Evolutionary conservation across 2,888 invertebrate genomes (phyloP).

Genomic region (Ormyrus thymus): DNA sequence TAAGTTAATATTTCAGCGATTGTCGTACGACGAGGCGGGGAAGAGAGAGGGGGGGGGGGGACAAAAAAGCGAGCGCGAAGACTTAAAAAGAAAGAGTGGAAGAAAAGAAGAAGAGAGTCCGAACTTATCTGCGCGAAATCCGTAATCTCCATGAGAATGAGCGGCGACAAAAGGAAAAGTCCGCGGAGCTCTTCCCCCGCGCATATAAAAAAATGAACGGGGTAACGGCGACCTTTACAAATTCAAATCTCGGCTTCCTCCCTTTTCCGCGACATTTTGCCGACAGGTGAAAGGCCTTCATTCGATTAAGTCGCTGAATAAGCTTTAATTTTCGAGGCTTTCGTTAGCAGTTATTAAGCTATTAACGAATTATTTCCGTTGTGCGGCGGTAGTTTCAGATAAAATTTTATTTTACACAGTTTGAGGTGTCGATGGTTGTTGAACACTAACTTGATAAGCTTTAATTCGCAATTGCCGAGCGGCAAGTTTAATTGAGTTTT

Average conservation of each 20-base stretch:
- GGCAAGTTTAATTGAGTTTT: no score
- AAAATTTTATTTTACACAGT: no score
- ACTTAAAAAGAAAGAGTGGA: not conserved
- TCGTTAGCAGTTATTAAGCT: no score
- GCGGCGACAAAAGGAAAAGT: conserved; percentile 12
- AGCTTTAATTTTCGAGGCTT: no score
- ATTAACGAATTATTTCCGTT: no score
- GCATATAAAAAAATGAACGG: conserved; percentile 8
- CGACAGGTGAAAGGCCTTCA: no score
- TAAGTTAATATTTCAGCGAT: conserved; percentile 25
- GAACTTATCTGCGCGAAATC: conserved; percentile 27
- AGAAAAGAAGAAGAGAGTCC: conserved; percentile 13
- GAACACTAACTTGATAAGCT: no score
- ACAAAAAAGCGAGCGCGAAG: not conserved
- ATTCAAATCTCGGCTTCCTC: conserved; percentile 24
- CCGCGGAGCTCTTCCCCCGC: not conserved
- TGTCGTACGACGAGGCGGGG: not conserved
- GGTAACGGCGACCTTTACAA: conserved; percentile 10
- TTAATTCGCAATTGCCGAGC: no score
- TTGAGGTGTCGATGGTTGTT: no score
- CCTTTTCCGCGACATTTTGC: no score
- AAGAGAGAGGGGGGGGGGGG: not conserved
- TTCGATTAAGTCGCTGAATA: no score
- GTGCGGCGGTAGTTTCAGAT: no score
- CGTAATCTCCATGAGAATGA: conserved; percentile 39